A percentile compares a stretch with the other conserved stretches of the same genome.
These are phyloP conservation scores for Nannobrachium achirus DNA, from an alignment of 2,113 vertebrate genomes.

Conservation along the genomic window DNA sequence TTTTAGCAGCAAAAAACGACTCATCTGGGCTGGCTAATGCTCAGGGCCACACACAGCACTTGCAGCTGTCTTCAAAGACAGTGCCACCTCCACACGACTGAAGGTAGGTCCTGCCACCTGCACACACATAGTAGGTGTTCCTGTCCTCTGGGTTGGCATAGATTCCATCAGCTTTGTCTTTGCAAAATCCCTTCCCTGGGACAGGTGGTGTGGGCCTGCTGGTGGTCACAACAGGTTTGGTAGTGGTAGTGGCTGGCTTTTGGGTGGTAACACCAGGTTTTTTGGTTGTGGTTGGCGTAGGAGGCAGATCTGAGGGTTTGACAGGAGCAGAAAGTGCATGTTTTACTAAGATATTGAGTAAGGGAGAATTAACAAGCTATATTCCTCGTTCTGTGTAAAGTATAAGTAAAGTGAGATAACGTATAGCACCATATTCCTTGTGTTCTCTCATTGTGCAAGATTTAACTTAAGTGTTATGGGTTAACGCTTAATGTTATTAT, in stretches of 20 bases:
- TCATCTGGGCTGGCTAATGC: neutral
- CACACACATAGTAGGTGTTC: constrained; percentile 68
- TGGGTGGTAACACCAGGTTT: constrained; percentile 1
- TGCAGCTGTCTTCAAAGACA: constrained; percentile 65
- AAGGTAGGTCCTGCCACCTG: constrained; percentile 54
- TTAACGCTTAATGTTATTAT: too few species aligned
- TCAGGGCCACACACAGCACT: constrained; percentile 77
- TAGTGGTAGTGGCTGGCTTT: constrained; percentile 28
- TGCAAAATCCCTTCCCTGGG: constrained; percentile 76
- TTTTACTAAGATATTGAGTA: neutral
- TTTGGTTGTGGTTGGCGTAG: constrained; percentile 10
- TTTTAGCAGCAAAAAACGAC: neutral
- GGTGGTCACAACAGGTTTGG: constrained; percentile 16
- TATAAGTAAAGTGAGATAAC: neutral
- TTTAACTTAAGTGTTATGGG: too few species aligned
- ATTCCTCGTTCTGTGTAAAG: neutral
- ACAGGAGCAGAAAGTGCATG: neutral
- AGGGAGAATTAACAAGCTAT: neutral
- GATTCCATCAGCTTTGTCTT: constrained; percentile 73
- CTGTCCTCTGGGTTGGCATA: constrained; percentile 64
- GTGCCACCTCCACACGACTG: constrained; percentile 52
- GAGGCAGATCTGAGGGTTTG: constrained; percentile 51
- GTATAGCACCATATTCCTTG: too few species aligned
- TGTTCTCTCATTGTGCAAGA: too few species aligned
- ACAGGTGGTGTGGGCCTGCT: constrained; percentile 58